A percentile compares a stretch with the other conserved stretches of the same genome.
Evolutionary conservation across 2,888 invertebrate genomes (phyloP).

Genomic region (Drosophila anomelani): DNA sequence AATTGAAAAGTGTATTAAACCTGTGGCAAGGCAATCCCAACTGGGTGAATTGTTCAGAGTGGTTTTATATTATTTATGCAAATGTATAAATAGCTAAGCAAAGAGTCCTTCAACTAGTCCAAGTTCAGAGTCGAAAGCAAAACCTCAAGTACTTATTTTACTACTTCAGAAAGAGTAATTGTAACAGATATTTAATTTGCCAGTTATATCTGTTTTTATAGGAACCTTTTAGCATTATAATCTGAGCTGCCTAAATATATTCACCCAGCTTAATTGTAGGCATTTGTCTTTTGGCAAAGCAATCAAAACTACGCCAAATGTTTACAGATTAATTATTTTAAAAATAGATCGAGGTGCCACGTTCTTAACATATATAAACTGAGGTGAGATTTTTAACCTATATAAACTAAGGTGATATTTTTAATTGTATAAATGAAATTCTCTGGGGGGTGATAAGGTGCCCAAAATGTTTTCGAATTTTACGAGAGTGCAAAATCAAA

Average conservation of each 20-base stretch:
- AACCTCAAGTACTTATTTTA: background rate
- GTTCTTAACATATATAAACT: conserved; percentile 6
- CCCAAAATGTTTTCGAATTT: conserved; percentile 3
- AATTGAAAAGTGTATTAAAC: conserved; percentile 10
- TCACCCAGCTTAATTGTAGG: background rate
- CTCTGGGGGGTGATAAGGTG: conserved; percentile 38
- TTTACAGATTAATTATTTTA: background rate
- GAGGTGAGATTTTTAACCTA: conserved; percentile 4
- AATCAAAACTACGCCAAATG: conserved; percentile 3
- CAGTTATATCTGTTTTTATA: background rate
- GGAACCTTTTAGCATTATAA: too few species aligned
- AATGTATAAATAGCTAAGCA: background rate
- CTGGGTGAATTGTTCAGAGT: conserved; percentile 2
- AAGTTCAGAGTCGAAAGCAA: background rate
- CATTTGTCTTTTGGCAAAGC: background rate
- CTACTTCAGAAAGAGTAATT: background rate
- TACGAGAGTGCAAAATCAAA: conserved; percentile 1
- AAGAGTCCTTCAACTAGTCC: conserved; percentile 7
- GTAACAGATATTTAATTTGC: background rate
- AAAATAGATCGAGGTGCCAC: conserved; percentile 8
- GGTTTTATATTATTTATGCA: background rate
- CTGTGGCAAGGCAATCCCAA: background rate
- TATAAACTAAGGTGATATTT: background rate
- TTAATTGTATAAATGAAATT: conserved; percentile 27
- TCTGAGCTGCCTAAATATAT: background rate